Evolutionary conservation across 2,113 vertebrate species (phyloP).

Genomic region (Pachycephala philippinensis): DNA sequence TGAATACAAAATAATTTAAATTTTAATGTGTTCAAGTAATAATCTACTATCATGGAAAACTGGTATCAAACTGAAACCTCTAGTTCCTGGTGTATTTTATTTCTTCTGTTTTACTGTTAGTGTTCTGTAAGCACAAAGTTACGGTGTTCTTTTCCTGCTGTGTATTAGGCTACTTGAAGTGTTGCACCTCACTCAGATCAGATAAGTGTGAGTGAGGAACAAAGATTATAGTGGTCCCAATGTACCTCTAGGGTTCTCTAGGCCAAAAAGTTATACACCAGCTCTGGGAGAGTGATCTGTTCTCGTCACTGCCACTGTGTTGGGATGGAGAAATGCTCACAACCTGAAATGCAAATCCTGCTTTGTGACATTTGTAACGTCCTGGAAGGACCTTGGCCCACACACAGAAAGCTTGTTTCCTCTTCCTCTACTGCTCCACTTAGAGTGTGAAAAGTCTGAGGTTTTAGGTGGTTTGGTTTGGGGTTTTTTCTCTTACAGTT

Average conservation of each 20-base stretch:
- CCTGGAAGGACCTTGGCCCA: not conserved
- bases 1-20: conserved; percentile 46
- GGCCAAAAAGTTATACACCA: not conserved
- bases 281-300: not conserved
- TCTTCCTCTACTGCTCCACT: not conserved
- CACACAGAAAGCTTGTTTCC: not conserved
- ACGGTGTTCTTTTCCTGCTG: not conserved
- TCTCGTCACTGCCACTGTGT: not conserved
- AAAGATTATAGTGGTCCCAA: not conserved
- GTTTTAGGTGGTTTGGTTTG: not conserved
- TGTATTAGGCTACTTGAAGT: not conserved
- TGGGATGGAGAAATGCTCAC: not conserved
- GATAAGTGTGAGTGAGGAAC: not conserved
- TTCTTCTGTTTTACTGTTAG: not conserved
- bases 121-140: not conserved
- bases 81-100: conserved; percentile 3
- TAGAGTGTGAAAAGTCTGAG: not conserved
- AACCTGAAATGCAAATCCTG: not conserved
- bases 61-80: conserved; percentile 23
- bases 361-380: not conserved
- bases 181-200: not conserved
- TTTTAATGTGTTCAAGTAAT: conserved; percentile 40
- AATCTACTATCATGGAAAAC: not conserved
- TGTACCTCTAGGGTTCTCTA: not conserved
- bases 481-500: not conserved